phyloP scores from a whole-genome alignment of 2,888 invertebrate genomes.

The Neoitamus cyanurus region DNA sequence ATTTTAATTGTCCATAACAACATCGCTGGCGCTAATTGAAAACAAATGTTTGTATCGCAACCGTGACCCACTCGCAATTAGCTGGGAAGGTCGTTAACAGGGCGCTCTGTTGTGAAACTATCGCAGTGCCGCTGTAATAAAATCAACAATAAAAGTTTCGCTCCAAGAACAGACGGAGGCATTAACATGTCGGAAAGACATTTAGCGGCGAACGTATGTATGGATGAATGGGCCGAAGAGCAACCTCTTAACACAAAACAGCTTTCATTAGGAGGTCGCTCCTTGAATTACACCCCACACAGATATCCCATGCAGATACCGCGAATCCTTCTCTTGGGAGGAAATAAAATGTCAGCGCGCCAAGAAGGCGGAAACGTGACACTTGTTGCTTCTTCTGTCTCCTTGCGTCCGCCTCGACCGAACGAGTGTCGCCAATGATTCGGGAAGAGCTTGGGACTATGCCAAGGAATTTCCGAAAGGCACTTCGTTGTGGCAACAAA shows the following conservation, averaged over 20 bases:
- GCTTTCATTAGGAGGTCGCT: neutral
- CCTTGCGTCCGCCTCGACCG: neutral
- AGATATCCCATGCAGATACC: neutral
- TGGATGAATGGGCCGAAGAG: neutral
- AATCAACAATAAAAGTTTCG: neutral
- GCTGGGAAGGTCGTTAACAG: neutral
- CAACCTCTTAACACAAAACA: neutral
- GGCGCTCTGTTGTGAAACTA: neutral
- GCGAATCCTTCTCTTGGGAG: conserved; percentile 2
- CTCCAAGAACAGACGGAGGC: neutral
- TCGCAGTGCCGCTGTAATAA: conserved; percentile 4
- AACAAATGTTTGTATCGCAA: neutral
- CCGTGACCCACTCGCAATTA: neutral
- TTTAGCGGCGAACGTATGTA: neutral
- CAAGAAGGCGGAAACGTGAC: conserved; percentile 44
- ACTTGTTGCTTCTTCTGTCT: conserved; percentile 46
- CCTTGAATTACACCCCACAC: neutral
- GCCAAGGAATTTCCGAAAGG: conserved; percentile 5
- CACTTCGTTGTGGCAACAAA: neutral
- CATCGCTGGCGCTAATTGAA: neutral
- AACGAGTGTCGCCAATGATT: neutral
- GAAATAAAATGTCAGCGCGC: conserved; percentile 48
- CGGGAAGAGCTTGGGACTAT: neutral
- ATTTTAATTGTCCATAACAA: neutral
- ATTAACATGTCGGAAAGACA: conserved; percentile 11